Conservation (phyloP, 2,797 vertebrate species). For the Pseudochirops corinnae region DNA sequence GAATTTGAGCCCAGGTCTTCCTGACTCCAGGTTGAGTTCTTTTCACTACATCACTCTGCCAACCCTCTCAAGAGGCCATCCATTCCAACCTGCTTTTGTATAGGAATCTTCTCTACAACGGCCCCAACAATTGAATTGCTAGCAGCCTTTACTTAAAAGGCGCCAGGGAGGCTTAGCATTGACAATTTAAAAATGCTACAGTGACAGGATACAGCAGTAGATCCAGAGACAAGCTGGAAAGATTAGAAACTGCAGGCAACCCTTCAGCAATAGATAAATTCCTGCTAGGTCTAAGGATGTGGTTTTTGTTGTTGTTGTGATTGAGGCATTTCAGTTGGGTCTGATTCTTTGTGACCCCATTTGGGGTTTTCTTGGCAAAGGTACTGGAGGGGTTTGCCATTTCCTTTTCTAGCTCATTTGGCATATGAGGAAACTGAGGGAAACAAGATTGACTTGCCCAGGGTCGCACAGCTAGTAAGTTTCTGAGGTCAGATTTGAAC, state of each 20-base stretch:
- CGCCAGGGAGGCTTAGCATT: neutral
- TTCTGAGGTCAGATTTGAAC: too few relatives aligned
- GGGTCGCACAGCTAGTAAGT: too few relatives aligned
- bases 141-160: neutral
- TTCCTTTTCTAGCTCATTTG: too few relatives aligned
- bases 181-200: neutral
- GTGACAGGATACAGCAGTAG: neutral
- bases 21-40: neutral
- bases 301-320: too few relatives aligned
- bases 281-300: neutral
- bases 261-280: neutral
- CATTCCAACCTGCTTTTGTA: neutral
- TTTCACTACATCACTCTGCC: neutral
- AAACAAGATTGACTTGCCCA: too few relatives aligned
- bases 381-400: too few relatives aligned
- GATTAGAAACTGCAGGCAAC: neutral
- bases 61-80: neutral
- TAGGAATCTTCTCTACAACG: neutral
- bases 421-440: too few relatives aligned
- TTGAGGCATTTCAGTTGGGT: too few relatives aligned
- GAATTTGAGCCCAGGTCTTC: neutral
- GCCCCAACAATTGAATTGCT: neutral
- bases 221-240: neutral
- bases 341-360: too few relatives aligned
- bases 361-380: too few relatives aligned